Evolutionary conservation across 2,888 invertebrate species (phyloP).

Genomic region (Athrips mouffetella): DNA sequence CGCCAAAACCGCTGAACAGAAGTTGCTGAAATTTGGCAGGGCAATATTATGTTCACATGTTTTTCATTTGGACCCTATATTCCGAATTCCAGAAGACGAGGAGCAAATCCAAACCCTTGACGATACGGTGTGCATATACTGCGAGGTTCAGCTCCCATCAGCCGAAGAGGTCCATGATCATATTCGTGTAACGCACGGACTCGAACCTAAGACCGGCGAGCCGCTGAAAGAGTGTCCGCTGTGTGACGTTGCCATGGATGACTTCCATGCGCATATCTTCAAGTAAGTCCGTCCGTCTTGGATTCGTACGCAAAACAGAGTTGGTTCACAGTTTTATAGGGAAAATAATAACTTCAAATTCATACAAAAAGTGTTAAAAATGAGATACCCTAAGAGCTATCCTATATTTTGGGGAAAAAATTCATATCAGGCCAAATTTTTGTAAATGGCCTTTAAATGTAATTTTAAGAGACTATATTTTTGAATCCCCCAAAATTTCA

Average conservation of each 20-base stretch:
- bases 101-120: slow-evolving; percentile 51
- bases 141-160: slow-evolving; percentile 39
- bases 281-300: slow-evolving; percentile 34
- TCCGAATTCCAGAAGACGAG: slow-evolving; percentile 47
- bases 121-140: slow-evolving; percentile 56
- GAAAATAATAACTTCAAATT: too few species aligned
- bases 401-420: too few species aligned
- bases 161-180: slow-evolving; percentile 46
- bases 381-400: too few species aligned
- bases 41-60: too few species aligned
- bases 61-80: too few species aligned
- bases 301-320: neutral
- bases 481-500: too few species aligned
- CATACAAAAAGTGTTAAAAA: too few species aligned
- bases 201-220: slow-evolving; percentile 46
- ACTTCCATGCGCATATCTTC: slow-evolving; percentile 49
- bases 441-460: too few species aligned
- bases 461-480: too few species aligned
- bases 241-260: slow-evolving; percentile 51
- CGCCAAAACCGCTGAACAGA: too few species aligned
- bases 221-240: slow-evolving; percentile 48
- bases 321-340: neutral
- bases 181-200: slow-evolving; percentile 43
- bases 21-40: too few species aligned
- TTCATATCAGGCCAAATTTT: too few species aligned